phyloP scores from a whole-genome alignment of 2,113 vertebrate species.

The Sceloporus undulatus region DNA sequence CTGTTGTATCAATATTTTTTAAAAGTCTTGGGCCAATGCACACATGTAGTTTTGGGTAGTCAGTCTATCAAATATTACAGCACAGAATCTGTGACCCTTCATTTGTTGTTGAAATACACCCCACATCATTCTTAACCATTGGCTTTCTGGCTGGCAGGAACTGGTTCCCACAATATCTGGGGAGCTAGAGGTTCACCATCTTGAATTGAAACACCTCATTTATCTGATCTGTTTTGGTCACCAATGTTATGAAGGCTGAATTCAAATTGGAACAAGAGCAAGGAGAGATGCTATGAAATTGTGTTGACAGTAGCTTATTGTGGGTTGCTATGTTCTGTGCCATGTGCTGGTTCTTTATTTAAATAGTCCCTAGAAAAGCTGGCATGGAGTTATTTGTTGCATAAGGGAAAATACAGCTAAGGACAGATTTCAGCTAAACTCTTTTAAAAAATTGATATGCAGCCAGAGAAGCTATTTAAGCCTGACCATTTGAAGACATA shows the following conservation, averaged over 20 bases:
- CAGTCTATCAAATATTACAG: too few species aligned
- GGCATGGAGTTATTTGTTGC: background rate
- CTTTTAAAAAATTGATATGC: background rate
- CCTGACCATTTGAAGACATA: background rate
- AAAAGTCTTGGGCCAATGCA: too few species aligned
- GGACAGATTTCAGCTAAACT: background rate
- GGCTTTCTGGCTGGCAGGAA: background rate
- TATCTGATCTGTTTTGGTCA: background rate
- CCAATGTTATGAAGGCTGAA: background rate
- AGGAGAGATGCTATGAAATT: background rate
- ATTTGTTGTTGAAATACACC: background rate
- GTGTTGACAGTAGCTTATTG: background rate
- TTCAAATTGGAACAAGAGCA: background rate
- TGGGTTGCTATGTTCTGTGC: background rate
- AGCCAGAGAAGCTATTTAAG: background rate
- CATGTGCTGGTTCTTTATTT: background rate
- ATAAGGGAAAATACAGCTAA: background rate
- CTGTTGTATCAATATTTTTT: too few species aligned
- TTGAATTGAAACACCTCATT: background rate
- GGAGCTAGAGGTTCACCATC: background rate
- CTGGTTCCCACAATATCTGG: background rate
- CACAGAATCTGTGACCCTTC: too few species aligned
- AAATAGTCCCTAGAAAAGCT: background rate
- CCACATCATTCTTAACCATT: background rate
- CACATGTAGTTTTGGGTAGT: too few species aligned